Conservation (phyloP, 2,113 vertebrate genomes). For the Daboia siamensis region DNA sequence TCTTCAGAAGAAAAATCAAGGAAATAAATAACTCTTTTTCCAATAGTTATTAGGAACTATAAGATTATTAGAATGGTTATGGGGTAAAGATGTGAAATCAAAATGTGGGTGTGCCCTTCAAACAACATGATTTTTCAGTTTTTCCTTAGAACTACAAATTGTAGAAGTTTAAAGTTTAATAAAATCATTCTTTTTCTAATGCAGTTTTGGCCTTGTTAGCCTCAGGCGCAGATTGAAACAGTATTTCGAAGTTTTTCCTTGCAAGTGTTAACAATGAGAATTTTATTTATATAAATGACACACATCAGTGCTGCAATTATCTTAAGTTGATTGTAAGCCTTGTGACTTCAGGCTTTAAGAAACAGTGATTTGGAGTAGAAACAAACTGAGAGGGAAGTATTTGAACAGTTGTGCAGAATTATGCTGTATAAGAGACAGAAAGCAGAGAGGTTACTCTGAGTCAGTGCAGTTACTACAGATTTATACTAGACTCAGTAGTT, state of each 20-base stretch:
- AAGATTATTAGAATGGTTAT: not conserved
- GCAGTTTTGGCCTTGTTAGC: not conserved
- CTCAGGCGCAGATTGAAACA: constrained; percentile 1
- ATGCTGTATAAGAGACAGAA: not conserved
- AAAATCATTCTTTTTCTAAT: constrained; percentile 11
- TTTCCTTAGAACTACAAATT: not conserved
- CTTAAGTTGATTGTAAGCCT: constrained; percentile 2
- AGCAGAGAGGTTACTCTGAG: not conserved
- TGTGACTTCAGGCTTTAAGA: constrained; percentile 11
- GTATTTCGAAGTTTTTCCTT: constrained; percentile 5
- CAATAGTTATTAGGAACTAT: not conserved
- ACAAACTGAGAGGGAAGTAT: constrained; percentile 7
- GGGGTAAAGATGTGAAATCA: not conserved
- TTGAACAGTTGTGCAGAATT: not conserved
- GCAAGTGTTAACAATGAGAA: not conserved
- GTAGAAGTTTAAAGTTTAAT: constrained; percentile 5
- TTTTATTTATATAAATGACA: constrained; percentile 8
- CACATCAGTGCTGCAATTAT: not conserved
- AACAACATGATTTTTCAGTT: not conserved
- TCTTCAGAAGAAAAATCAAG: not conserved
- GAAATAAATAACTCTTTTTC: not conserved
- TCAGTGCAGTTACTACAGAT: not conserved
- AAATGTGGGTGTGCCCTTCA: not conserved
- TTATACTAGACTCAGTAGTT: not conserved
- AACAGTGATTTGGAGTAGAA: not conserved